Conservation (phyloP, 2,888 invertebrate species). For the Rhagium mordax region DNA sequence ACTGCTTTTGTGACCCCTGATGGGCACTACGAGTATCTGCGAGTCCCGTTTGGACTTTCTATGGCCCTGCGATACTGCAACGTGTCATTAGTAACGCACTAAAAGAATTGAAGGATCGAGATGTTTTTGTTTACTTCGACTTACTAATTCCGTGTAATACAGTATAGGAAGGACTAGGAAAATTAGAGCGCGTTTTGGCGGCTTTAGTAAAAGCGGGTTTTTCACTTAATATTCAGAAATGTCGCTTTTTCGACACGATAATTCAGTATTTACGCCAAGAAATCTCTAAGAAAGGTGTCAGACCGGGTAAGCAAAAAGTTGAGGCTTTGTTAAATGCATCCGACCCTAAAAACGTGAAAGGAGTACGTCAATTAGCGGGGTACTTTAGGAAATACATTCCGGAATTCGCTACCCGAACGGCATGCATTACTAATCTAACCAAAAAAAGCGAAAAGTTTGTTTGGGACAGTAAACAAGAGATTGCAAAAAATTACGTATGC, state of each 20-base stretch:
- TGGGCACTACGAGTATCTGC: no score
- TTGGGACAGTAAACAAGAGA: not conserved
- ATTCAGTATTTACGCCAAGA: not conserved
- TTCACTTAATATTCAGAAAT: constrained; percentile 4
- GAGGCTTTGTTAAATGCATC: not conserved
- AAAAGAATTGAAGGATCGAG: not conserved
- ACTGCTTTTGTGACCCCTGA: not conserved
- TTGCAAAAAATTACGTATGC: not conserved
- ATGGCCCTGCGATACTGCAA: not conserved
- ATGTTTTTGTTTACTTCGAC: not conserved
- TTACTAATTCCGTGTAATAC: not conserved
- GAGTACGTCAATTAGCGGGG: not conserved
- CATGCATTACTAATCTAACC: not conserved
- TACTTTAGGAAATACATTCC: not conserved
- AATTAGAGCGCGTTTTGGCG: not conserved
- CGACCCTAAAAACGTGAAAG: not conserved
- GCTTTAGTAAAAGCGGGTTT: not conserved
- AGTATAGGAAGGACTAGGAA: not conserved
- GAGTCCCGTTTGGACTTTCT: not conserved
- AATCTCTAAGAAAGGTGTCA: not conserved
- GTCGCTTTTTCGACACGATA: not conserved
- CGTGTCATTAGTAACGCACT: not conserved
- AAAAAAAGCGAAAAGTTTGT: not conserved
- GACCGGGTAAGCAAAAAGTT: not conserved
- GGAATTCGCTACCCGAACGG: not conserved